Percentiles rank a stretch among this genome's conserved stretches.
Evolutionary conservation across 2,888 invertebrate species (phyloP).

Genomic region (Chrysotoxum bicinctum): DNA sequence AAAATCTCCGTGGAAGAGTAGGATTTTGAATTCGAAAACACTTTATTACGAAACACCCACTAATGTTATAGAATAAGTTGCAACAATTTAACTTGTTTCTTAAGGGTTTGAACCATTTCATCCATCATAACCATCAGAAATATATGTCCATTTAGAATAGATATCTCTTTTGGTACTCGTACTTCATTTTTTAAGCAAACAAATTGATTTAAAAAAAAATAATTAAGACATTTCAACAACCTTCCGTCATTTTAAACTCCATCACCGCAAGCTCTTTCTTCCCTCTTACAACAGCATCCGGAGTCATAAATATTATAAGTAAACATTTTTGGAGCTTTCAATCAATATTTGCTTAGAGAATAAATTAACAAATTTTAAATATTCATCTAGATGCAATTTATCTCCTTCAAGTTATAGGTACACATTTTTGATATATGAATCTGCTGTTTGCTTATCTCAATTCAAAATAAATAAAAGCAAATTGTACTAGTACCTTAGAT

Average conservation of each 20-base stretch:
- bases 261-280: not conserved
- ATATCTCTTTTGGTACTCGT: too few species aligned
- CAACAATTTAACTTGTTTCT: too few species aligned
- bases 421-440: not conserved
- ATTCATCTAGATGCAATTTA: slow-evolving; percentile 36
- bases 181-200: not conserved
- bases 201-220: not conserved
- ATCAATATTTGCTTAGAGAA: slow-evolving; percentile 55
- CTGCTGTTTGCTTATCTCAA: slow-evolving; percentile 19
- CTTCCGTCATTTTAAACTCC: not conserved
- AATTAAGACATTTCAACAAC: not conserved
- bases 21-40: too few species aligned
- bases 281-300: not conserved
- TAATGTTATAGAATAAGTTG: too few species aligned
- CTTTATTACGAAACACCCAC: too few species aligned
- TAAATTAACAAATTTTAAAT: slow-evolving; percentile 30
- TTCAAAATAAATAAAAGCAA: slow-evolving; percentile 27
- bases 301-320: not conserved
- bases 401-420: not conserved
- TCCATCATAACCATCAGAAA: too few species aligned
- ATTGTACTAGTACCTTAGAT: slow-evolving; percentile 29
- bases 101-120: too few species aligned
- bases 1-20: too few species aligned
- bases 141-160: too few species aligned
- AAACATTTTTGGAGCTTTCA: slow-evolving; percentile 5